Base-by-base conservation (phyloP, 1,140 invertebrate genomes). In the Chionoecetes opilio region DNA sequence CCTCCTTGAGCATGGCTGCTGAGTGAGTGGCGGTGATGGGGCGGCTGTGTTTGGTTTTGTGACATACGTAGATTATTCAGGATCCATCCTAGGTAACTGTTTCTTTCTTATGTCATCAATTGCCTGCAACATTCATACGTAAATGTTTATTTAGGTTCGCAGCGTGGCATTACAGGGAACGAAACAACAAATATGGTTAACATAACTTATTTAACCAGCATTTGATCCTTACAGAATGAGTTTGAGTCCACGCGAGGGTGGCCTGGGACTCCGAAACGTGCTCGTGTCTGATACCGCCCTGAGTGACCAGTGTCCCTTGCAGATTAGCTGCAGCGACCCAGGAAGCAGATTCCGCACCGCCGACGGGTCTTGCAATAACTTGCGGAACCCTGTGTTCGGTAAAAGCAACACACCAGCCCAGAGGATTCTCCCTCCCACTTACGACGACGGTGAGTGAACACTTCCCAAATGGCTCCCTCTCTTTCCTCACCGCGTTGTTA, bases 361-460 rank as follows among this genome's bases (percentile, higher is more conserved):
- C 88, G 98, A 99, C 96, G 99, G 99, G 0, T 98, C 98, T 0
- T 99, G 99, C 96, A 99, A 99, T 96, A 99, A 99, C 97, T 96
- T 98, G 3, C 96, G 97, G 34, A 98, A 98, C 96, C 98, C 98
- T 0, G 97, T 97, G 0, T 98, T 98, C 97, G 99, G 99, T 5
- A 98, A 98, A 93, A 98, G 98, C 0, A 98, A 98, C 96, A 98
- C 98, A n/a, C 98, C 99, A 0, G 98, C 99, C 95, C 97, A 97
- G 21, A 97, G 99, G 93, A 97, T 99, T 0, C 96, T 99, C n/a
- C 98, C 98, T 9, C 96, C 96, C 17, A 94, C 85, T 82, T 97
- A 97, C 88, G 92, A 82, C 21, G 96, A 96, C 91, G 96, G 96
- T 96, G n/a, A 82, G 93, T 3, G 14, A 11, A 82, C 82, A 11